Base-by-base conservation (phyloP, 2,113 vertebrate species). In the Pongo abelii region DNA sequence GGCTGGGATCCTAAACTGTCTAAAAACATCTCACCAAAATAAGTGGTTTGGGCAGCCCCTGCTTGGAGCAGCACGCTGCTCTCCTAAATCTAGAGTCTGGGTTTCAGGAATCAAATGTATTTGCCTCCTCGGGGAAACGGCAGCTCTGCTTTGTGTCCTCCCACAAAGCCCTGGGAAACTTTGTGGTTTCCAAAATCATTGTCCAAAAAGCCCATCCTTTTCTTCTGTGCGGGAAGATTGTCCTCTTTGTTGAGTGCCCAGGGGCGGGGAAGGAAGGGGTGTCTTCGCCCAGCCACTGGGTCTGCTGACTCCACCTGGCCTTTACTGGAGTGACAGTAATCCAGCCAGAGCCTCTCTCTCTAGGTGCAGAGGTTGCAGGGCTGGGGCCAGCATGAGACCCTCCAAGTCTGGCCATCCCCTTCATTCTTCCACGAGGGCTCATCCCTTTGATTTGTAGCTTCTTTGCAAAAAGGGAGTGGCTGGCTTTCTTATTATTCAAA, bases 281-380 rank as follows among this genome's bases (percentile, higher is more conserved):
- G 32, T n/a, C 23, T 48, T 67, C 67, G n/a, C 6, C 2, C 3
- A 20, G 64, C 43, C 55, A 20, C 23, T 69, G 55, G 38, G 12
- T 17, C 18, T 0, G 46, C 27, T 67, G 61, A 46, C 18, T n/a
- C 43, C 11, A 46, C 20, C 61, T 43, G 27, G n/a, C 27, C 7
- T 17, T 61, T 16, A 40, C 3, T 5, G 13, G 2, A 14, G 46
- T 3, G n/a, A 43, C 10, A 11, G 22, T 22, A 0, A 17, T 2
- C 20, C 46, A 48, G 67, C 43, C 46, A 17, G 23, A 35, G 22
- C 11, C 12, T 9, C 27, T 50, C 43, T 35, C 55, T 32, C n/a
- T 17, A 67, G 30, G 9, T 23, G 10, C 52, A 30, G 52, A 6
- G 9, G 67, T 5, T 30, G 1, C 3, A 30, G 46, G 55, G 77